Evolutionary conservation across 1,140 invertebrate genomes (phyloP).

Genomic region (Aphaenogaster ashmeadi): DNA sequence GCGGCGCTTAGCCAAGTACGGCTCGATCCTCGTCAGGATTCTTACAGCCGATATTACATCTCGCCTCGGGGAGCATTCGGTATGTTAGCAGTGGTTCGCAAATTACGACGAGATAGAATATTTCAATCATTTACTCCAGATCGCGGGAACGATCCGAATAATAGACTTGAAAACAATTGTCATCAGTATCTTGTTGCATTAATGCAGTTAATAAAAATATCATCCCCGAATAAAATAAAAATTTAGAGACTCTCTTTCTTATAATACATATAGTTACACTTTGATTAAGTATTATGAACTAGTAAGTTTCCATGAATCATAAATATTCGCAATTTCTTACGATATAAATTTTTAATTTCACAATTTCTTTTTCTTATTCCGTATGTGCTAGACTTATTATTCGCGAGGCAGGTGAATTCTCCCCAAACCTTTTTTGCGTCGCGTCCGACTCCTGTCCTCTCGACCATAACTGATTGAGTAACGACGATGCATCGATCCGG

Average conservation of each 20-base stretch:
- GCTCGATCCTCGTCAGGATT: conserved; percentile 59
- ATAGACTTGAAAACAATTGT: neutral
- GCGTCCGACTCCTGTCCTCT: conserved; percentile 8
- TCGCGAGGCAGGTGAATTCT: conserved; percentile 64
- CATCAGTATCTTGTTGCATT: neutral
- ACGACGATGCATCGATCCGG: conserved; percentile 69
- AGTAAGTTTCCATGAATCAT: neutral
- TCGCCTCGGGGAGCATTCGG: conserved; percentile 65
- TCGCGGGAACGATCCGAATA: neutral
- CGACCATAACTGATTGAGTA: conserved; percentile 70
- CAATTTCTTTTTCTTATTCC: neutral
- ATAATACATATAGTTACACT: neutral
- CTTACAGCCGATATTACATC: conserved; percentile 69
- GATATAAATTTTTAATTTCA: neutral
- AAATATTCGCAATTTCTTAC: neutral
- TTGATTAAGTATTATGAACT: neutral
- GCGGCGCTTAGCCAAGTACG: conserved; percentile 42
- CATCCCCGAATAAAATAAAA: neutral
- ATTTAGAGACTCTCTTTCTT: neutral
- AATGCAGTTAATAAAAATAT: neutral
- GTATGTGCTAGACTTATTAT: neutral
- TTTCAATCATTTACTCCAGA: conserved; percentile 1
- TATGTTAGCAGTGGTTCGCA: conserved; percentile 73
- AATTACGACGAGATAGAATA: neutral
- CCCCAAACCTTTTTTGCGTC: conserved; percentile 19